phyloP scores from a whole-genome alignment of 2,888 invertebrate genomes.

The Brenthis hecate region DNA sequence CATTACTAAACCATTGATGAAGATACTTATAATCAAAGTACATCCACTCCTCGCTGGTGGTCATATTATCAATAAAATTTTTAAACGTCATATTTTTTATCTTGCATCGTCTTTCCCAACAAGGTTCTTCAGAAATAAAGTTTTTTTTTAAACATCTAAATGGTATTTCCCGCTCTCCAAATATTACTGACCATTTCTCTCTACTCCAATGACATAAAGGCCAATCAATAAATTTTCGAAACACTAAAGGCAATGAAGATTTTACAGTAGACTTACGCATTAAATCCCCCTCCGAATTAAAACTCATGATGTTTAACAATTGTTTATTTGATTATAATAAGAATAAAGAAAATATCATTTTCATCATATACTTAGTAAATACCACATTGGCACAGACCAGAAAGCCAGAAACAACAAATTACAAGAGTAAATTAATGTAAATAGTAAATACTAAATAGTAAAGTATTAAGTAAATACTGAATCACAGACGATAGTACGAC shows the following conservation, averaged over 20 bases:
- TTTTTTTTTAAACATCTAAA: conserved; percentile 78
- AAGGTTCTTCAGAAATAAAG: conserved; percentile 81
- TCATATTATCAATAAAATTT: conserved; percentile 80
- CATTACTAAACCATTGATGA: conserved; percentile 84
- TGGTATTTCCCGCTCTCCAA: conserved; percentile 80
- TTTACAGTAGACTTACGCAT: conserved; percentile 55
- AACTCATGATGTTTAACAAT: conserved; percentile 1
- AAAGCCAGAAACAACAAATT: no score
- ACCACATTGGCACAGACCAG: no score
- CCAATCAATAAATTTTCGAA: conserved; percentile 81
- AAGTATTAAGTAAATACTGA: no score
- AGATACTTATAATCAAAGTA: conserved; percentile 94
- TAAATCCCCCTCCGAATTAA: conserved; percentile 47
- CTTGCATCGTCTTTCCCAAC: conserved; percentile 90
- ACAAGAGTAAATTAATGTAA: no score
- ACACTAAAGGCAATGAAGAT: conserved; percentile 74
- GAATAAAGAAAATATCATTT: background rate
- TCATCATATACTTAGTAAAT: background rate
- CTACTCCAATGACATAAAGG: conserved; percentile 82
- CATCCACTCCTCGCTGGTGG: conserved; percentile 83
- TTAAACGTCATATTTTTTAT: conserved; percentile 82
- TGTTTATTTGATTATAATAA: background rate
- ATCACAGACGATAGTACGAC: no score
- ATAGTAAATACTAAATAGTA: no score
- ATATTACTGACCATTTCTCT: conserved; percentile 82